phyloP scores from a whole-genome alignment of 1,140 invertebrate genomes.

The Pectinophora gossypiella region DNA sequence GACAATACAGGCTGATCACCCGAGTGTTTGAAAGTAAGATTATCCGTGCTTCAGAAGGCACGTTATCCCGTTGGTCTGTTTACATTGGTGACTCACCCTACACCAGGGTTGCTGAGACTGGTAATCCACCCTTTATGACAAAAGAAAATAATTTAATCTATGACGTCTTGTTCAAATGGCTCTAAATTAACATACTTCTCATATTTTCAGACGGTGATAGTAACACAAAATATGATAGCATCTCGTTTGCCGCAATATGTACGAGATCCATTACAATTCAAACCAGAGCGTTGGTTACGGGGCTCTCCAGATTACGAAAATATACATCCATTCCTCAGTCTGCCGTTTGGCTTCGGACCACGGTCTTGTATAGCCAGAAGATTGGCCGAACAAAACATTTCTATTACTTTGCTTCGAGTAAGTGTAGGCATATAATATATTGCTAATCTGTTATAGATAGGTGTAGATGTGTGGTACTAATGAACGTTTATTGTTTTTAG shows the following conservation, averaged over 20 bases:
- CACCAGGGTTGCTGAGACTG: no score
- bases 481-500: constrained; percentile 62
- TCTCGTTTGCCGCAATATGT: constrained; percentile 85
- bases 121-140: no score
- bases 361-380: constrained; percentile 91
- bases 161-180: no score
- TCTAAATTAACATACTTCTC: constrained; percentile 2
- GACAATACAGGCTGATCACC: no score
- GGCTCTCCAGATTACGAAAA: constrained; percentile 66
- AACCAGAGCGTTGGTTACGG: constrained; percentile 87
- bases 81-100: no score
- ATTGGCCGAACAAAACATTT: constrained; percentile 92
- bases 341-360: constrained; percentile 94
- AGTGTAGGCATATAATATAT: constrained; percentile 16
- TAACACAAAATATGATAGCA: constrained; percentile 91
- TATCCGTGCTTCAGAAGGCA: no score
- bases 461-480: neutral
- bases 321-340: constrained; percentile 84
- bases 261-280: constrained; percentile 79
- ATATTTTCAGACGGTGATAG: constrained; percentile 87
- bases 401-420: constrained; percentile 86
- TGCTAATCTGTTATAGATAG: neutral
- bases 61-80: no score
- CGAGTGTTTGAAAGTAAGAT: no score
- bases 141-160: no score